Percentiles rank a stretch among this genome's conserved stretches.
phyloP scores from a whole-genome alignment of 2,113 vertebrate genomes.

The Calidris pugnax region DNA sequence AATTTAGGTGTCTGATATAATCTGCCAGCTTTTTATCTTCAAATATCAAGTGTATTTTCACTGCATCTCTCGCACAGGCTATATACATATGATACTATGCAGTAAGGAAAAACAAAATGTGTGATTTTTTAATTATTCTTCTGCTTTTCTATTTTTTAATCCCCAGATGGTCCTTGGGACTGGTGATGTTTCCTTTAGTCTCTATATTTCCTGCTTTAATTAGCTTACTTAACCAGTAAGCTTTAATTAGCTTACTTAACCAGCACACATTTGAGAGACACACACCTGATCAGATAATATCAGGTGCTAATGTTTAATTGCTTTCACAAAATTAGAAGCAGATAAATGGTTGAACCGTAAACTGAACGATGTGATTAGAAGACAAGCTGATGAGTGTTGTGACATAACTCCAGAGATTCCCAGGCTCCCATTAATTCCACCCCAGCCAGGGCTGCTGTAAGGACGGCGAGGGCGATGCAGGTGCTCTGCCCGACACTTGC shows the following conservation, averaged over 20 bases:
- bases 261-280: not conserved
- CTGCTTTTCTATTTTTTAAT: constrained; percentile 8
- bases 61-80: not conserved
- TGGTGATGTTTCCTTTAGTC: not conserved
- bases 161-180: constrained; percentile 6
- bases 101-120: not conserved
- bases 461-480: accelerated
- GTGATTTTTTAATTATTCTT: constrained; percentile 4
- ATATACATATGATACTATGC: not conserved
- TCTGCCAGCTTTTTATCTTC: not conserved
- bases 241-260: not conserved
- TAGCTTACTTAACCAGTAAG: not conserved
- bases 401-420: not conserved
- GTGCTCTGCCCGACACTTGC: not conserved
- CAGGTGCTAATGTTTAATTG: not conserved
- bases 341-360: not conserved
- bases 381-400: not conserved
- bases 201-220: constrained; percentile 5
- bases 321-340: not conserved
- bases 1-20: not conserved
- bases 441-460: not conserved
- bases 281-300: not conserved
- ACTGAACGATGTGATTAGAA: not conserved
- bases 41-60: constrained; percentile 22
- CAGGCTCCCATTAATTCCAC: not conserved